Evolutionary conservation across 2,888 invertebrate genomes (phyloP).

Genomic region (Caenorhabditis doughertyi): DNA sequence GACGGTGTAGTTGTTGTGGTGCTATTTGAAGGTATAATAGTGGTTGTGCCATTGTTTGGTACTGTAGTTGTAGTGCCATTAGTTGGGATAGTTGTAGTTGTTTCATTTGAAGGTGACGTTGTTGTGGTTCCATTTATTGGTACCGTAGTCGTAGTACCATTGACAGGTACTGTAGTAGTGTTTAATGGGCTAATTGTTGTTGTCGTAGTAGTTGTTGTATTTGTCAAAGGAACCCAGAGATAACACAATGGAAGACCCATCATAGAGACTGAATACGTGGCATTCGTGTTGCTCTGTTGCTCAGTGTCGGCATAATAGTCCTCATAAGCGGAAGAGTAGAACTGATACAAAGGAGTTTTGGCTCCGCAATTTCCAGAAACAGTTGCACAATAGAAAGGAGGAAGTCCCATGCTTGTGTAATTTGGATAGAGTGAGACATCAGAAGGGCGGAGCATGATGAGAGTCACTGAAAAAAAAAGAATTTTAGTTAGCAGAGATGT

Average conservation of each 20-base stretch:
- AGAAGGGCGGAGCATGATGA: constrained; percentile 59
- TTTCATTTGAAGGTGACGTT: constrained; percentile 8
- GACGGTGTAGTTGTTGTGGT: constrained; percentile 13
- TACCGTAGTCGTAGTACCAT: constrained; percentile 31
- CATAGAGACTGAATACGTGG: constrained; percentile 44
- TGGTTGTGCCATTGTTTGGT: constrained; percentile 1
- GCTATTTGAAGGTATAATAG: not conserved
- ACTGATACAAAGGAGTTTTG: constrained; percentile 61
- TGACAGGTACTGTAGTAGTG: constrained; percentile 29
- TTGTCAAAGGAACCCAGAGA: constrained; percentile 49
- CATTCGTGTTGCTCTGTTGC: constrained; percentile 37
- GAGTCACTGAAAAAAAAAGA: constrained; percentile 24
- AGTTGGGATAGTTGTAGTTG: constrained; percentile 21
- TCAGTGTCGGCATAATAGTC: constrained; percentile 59
- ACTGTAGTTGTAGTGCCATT: constrained; percentile 29
- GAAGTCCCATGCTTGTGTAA: constrained; percentile 50
- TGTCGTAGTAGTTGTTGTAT: constrained; percentile 35
- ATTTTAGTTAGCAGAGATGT: not conserved
- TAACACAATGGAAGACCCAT: constrained; percentile 60
- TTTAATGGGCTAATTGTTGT: constrained; percentile 30
- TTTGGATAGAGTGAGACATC: constrained; percentile 55
- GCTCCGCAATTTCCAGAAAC: constrained; percentile 68
- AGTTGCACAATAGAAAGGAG: constrained; percentile 58
- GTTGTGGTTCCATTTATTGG: constrained; percentile 16
- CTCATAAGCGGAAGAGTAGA: constrained; percentile 48